Conservation (phyloP, 1,140 invertebrate genomes). For the Melitaea cinxia region DNA sequence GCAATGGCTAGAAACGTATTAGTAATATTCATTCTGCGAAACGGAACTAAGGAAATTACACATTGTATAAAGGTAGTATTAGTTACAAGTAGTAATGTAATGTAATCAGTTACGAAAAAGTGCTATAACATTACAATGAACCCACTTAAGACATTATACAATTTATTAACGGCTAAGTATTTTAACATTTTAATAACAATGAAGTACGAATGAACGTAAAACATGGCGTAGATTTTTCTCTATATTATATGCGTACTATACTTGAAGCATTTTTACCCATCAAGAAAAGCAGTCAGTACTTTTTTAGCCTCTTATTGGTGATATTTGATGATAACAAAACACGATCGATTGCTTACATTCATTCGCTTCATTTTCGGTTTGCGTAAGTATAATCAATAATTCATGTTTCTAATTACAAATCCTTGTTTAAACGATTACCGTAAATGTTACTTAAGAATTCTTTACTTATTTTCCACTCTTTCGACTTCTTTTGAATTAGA, state of each 20-base stretch:
- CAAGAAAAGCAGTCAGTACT: too few species aligned
- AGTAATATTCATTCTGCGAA: conserved; percentile 8
- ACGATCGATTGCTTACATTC: too few species aligned
- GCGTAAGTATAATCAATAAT: too few species aligned
- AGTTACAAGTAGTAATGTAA: conserved; percentile 21
- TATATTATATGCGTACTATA: not conserved
- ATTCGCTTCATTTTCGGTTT: too few species aligned
- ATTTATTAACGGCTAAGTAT: conserved; percentile 12
- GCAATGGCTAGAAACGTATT: not conserved
- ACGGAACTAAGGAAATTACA: conserved; percentile 21
- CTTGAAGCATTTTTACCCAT: too few species aligned
- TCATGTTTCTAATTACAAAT: too few species aligned
- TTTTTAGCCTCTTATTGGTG: too few species aligned
- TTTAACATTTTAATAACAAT: not conserved
- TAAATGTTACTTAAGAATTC: too few species aligned
- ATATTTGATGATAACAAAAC: too few species aligned
- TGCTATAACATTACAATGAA: conserved; percentile 6
- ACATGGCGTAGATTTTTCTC: not conserved
- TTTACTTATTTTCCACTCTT: too few species aligned
- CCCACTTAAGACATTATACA: conserved; percentile 14
- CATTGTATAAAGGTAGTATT: conserved; percentile 21
- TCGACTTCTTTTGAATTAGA: too few species aligned
- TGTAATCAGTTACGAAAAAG: conserved; percentile 16
- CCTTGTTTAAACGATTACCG: too few species aligned
- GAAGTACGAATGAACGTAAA: not conserved